phyloP scores from a whole-genome alignment of 2,797 vertebrate genomes.

The Enteromius radiatus region DNA sequence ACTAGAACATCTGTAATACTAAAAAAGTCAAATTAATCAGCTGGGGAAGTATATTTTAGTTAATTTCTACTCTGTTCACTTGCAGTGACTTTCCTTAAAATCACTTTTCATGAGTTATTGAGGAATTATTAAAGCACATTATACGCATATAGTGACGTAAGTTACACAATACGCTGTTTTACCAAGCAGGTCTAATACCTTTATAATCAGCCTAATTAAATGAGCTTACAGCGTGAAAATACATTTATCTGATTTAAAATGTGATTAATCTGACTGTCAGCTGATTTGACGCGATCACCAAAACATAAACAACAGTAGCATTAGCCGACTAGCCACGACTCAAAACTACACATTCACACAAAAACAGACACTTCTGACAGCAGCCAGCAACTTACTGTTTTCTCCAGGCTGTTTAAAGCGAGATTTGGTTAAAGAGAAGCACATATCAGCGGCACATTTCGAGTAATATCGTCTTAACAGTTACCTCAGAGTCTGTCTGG shows the following conservation, averaged over 20 bases:
- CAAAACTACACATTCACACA: neutral
- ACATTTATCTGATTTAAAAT: neutral
- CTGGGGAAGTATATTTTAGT: neutral
- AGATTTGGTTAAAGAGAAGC: too few species aligned
- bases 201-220: neutral
- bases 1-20: neutral
- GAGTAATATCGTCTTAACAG: neutral
- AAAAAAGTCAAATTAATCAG: neutral
- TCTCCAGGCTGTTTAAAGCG: neutral
- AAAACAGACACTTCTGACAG: neutral
- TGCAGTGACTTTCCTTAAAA: neutral
- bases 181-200: neutral
- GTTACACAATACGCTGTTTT: too few species aligned
- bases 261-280: neutral
- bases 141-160: neutral
- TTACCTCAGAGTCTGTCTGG: slow-evolving; percentile 12
- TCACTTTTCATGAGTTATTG: neutral
- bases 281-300: slow-evolving; percentile 17
- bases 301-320: slow-evolving; percentile 43
- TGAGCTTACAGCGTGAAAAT: too few species aligned
- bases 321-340: slow-evolving; percentile 11
- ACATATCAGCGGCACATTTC: too few species aligned
- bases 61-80: neutral
- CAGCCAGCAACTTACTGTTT: neutral
- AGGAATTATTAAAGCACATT: neutral